Evolutionary conservation across 2,888 invertebrate species (phyloP).

Genomic region (Harpalus rubripes): DNA sequence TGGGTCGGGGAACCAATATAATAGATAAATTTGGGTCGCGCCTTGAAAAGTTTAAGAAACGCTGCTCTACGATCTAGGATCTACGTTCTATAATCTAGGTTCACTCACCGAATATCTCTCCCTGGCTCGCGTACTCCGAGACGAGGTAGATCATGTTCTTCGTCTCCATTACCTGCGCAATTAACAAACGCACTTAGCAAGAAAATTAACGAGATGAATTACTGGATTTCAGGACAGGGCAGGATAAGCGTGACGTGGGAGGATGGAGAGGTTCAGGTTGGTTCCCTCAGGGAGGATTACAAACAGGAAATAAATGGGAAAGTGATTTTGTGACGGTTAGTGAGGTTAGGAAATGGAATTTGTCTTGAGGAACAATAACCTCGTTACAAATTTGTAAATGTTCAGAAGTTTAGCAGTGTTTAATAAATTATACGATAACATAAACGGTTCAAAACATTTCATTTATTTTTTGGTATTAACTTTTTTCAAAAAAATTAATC

Average conservation of each 20-base stretch:
- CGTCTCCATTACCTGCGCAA: conserved; percentile 93
- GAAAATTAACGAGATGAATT: conserved; percentile 43
- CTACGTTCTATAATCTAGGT: not conserved
- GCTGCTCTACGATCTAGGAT: not conserved
- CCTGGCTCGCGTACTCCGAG: conserved; percentile 97
- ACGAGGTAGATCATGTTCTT: conserved; percentile 99
- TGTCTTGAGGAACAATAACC: not conserved
- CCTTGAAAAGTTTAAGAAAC: no score
- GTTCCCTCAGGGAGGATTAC: not conserved
- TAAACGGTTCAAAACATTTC: no score
- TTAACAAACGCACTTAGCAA: conserved; percentile 40
- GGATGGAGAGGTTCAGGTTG: not conserved
- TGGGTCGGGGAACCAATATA: no score
- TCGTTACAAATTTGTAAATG: not conserved
- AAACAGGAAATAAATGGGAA: conserved; percentile 6
- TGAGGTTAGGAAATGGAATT: not conserved
- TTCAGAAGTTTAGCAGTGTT: not conserved
- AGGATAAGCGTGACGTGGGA: no score
- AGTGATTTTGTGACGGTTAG: not conserved
- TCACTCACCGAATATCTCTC: conserved; percentile 96
- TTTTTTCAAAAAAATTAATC: no score
- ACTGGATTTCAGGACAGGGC: not conserved
- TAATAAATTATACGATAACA: not conserved
- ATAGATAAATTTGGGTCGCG: no score
- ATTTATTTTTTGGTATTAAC: no score